phyloP scores from a whole-genome alignment of 1,140 invertebrate genomes.

The Meloidogyne hapla region DNA sequence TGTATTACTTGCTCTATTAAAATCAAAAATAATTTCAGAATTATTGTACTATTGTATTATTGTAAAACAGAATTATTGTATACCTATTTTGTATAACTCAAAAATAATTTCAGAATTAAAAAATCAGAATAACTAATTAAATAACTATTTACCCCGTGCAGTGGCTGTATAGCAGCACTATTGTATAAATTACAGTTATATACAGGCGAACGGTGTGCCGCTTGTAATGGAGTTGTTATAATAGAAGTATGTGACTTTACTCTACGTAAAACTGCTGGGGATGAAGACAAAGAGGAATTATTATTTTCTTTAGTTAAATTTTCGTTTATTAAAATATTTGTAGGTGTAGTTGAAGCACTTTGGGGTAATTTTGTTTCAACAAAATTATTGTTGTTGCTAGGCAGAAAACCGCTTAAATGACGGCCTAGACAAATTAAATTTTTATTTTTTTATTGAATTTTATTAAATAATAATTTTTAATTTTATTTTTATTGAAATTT shows the following conservation, averaged over 20 bases:
- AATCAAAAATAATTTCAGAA: too few species aligned
- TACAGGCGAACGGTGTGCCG: background rate
- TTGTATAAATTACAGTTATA: background rate
- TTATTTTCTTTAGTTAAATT: background rate
- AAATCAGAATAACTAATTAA: background rate
- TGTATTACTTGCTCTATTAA: too few species aligned
- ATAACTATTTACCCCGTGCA: slow-evolving; percentile 18
- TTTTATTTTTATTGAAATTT: too few species aligned
- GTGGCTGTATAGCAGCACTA: slow-evolving; percentile 10
- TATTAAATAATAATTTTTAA: too few species aligned
- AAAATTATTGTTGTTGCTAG: slow-evolving; percentile 4
- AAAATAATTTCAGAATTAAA: too few species aligned
- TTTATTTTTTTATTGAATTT: background rate
- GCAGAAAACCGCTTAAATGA: background rate
- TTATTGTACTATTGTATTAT: too few species aligned
- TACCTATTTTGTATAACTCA: too few species aligned
- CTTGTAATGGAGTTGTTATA: background rate
- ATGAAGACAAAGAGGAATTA: background rate
- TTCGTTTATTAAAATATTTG: background rate
- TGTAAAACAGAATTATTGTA: too few species aligned
- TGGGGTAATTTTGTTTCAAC: background rate
- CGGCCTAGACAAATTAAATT: background rate
- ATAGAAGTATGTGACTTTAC: slow-evolving; percentile 26
- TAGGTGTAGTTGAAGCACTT: background rate
- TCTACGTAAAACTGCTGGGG: slow-evolving; percentile 16